Evolutionary conservation across 2,888 invertebrate genomes (phyloP).

Genomic region (Omphaloscelis lunosa): DNA sequence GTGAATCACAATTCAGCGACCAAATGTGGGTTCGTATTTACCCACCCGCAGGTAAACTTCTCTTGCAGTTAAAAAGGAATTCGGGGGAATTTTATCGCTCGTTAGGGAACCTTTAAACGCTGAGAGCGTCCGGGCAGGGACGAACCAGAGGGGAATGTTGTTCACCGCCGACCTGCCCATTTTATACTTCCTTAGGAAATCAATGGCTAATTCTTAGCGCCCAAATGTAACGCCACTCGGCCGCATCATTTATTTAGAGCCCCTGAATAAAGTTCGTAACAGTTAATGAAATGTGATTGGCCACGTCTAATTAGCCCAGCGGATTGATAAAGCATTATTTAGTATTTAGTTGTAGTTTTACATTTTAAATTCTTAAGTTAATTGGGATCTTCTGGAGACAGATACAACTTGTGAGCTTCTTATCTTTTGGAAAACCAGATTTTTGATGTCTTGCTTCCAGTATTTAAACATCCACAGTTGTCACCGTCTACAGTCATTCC

Average conservation of each 20-base stretch:
- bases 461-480: not conserved
- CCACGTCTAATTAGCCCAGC: slow-evolving; percentile 43
- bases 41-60: slow-evolving; percentile 88
- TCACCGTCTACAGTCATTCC: not conserved
- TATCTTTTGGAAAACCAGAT: not conserved
- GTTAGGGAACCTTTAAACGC: slow-evolving; percentile 86
- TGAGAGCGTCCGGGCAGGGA: slow-evolving; percentile 71
- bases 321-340: not conserved
- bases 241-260: slow-evolving; percentile 65
- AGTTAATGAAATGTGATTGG: slow-evolving; percentile 54
- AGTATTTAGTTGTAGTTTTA: not conserved
- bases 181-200: slow-evolving; percentile 73
- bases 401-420: not conserved
- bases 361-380: too few species aligned
- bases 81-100: slow-evolving; percentile 87
- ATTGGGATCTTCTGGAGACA: not conserved
- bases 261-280: slow-evolving; percentile 46
- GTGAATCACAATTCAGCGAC: slow-evolving; percentile 84
- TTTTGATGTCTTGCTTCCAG: not conserved
- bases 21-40: slow-evolving; percentile 88
- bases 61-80: slow-evolving; percentile 88
- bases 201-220: slow-evolving; percentile 70
- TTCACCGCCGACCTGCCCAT: slow-evolving; percentile 63
- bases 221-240: slow-evolving; percentile 51
- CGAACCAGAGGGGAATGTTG: slow-evolving; percentile 63